phyloP scores from a whole-genome alignment of 2,113 vertebrate genomes.

The Orientallactaga bullata region DNA sequence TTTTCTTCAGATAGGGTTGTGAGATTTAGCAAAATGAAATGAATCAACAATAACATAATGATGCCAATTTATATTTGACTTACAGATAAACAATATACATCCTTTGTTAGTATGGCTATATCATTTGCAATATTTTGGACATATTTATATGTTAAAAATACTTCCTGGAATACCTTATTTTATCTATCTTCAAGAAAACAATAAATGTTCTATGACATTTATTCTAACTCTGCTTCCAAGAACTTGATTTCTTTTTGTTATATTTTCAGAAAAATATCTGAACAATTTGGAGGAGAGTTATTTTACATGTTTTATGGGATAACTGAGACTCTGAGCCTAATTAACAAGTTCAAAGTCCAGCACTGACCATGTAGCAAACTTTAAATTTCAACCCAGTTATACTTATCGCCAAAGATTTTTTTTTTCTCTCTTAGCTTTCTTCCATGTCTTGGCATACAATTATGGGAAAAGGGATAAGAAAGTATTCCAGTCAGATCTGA shows the following conservation, averaged over 20 bases:
- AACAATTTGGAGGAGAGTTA: too few species aligned
- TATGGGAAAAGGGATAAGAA: background rate
- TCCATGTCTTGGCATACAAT: background rate
- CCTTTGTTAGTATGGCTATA: background rate
- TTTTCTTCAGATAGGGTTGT: background rate
- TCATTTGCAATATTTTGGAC: background rate
- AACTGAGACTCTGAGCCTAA: background rate
- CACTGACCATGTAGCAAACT: background rate
- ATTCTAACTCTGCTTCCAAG: background rate
- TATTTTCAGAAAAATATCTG: background rate
- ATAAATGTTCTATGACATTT: background rate
- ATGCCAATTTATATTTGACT: background rate
- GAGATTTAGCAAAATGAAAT: background rate
- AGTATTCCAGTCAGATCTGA: background rate
- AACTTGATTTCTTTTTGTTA: background rate
- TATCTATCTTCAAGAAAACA: background rate
- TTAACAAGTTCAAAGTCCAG: background rate
- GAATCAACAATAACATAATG: background rate
- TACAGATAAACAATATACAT: background rate
- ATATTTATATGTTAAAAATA: background rate
- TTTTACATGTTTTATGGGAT: too few species aligned
- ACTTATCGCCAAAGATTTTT: background rate
- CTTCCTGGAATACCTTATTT: background rate
- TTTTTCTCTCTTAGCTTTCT: background rate
- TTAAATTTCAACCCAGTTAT: background rate